Evolutionary conservation across 2,113 vertebrate genomes (phyloP).

Genomic region (Martes martes): DNA sequence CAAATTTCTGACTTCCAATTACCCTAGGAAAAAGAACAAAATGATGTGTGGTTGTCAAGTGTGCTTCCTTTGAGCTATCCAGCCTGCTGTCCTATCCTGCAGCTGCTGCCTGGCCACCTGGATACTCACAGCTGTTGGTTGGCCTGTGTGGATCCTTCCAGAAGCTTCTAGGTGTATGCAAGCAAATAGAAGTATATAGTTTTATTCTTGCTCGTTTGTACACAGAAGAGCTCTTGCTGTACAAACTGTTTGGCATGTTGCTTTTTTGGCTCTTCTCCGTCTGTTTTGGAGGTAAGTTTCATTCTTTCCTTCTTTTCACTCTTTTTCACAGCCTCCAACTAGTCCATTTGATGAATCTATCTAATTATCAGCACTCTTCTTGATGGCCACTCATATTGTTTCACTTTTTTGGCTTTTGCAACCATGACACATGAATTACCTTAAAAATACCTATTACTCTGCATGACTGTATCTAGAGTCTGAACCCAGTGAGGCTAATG

Average conservation of each 20-base stretch:
- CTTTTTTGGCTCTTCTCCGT: not conserved
- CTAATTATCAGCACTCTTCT: not conserved
- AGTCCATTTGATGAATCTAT: not conserved
- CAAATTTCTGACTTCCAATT: conserved; percentile 6
- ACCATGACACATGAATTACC: not conserved
- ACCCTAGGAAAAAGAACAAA: not conserved
- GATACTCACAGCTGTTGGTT: not conserved
- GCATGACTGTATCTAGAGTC: not conserved
- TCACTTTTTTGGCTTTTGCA: not conserved
- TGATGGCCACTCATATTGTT: not conserved
- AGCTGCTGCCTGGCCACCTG: not conserved
- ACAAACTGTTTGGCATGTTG: not conserved
- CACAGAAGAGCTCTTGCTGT: not conserved
- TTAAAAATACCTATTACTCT: not conserved
- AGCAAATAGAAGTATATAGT: not conserved
- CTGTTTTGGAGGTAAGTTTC: not conserved
- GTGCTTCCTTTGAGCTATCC: not conserved
- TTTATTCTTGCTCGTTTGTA: not conserved
- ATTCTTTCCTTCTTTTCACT: not conserved
- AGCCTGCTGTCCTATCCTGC: not conserved
- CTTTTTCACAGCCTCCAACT: not conserved
- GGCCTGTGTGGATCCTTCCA: not conserved
- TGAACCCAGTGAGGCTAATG: not conserved
- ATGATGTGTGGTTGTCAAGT: not conserved
- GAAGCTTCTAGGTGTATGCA: not conserved